Evolutionary conservation across 2,797 vertebrate species (phyloP), one percentile per base, ranked within the genome.

Genomic region (Aldrovandia affinis): DNA sequence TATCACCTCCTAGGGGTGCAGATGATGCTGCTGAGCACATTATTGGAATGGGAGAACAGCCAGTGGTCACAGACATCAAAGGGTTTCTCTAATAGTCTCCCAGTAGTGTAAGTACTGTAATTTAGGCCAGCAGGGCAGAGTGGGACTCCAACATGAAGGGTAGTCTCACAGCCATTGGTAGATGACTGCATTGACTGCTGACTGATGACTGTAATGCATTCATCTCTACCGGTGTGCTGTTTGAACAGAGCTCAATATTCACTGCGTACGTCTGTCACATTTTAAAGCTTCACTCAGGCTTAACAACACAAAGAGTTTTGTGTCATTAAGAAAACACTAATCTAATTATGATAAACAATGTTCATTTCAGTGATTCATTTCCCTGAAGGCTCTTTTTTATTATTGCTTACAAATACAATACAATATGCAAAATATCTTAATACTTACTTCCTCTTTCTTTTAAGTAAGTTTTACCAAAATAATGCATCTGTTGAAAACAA

Each of bases 361-460:
- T 36, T 3, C 1, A 70, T 39, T 70, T 42, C 8, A 75, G 39
- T 25, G 18, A 39, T 39, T 20, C 1, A 36, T 70, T 70, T 70
- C 18, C 33, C 36, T 9, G 6, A 63, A 63, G 18, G n/a, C 25
- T 28, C 18, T 1, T 22, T 75, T 44, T 7, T 9, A n/a, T n/a
- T n/a, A n/a, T 42, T 3, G 30, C 1, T 8, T 9, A 65, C 15
- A 61, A 70, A 42, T 1, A 75, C 36, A 42, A 42, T 3, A 15
- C 30, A 52, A 9, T 3, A 79, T 33, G 50, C 52, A 20, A 8
- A n/a, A 30, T 1, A 65, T 61, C 39, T n/a, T 15, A 22, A 83
- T 55, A 90, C 95, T 92, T 90, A 96, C 96, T 94, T 91, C 95
- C 96, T 91, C 94, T 92, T 91, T 95, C 95, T 92, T 94, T 96